A percentile compares a stretch with the other conserved stretches of the same genome.
Conservation (phyloP, 2,888 invertebrate species). For the Himalopsyche anomala region DNA sequence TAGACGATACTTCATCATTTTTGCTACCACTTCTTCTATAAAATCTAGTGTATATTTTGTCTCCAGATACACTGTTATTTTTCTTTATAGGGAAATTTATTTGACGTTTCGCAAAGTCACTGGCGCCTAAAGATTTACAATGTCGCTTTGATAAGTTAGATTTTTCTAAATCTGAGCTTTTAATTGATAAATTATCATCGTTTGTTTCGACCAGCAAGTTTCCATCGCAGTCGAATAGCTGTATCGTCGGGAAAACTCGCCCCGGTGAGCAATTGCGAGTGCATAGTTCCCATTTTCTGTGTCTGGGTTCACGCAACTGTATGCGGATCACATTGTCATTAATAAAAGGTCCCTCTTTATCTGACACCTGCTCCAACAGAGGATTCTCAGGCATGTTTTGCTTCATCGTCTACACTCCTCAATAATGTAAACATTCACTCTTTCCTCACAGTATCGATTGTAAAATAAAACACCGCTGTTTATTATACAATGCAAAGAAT, state of each 20-base stretch:
- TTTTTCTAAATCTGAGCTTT: conserved; percentile 72
- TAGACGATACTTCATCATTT: conserved; percentile 50
- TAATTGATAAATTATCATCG: conserved; percentile 76
- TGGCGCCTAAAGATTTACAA: conserved; percentile 66
- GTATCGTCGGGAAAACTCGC: conserved; percentile 78
- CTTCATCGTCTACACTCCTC: conserved; percentile 50
- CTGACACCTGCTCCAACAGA: conserved; percentile 62
- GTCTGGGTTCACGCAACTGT: conserved; percentile 79
- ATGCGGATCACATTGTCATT: conserved; percentile 79
- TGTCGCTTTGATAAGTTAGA: conserved; percentile 69
- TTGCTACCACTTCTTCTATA: conserved; percentile 67
- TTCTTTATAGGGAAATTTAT: conserved; percentile 71
- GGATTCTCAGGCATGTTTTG: conserved; percentile 61
- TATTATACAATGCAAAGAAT: neutral
- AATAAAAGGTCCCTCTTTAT: conserved; percentile 74
- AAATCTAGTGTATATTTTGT: conserved; percentile 73
- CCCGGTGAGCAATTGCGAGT: conserved; percentile 80
- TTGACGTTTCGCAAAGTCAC: conserved; percentile 62
- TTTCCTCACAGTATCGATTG: neutral
- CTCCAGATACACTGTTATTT: conserved; percentile 74
- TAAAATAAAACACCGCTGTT: neutral
- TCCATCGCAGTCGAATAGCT: conserved; percentile 80
- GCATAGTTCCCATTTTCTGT: conserved; percentile 81
- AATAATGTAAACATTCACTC: conserved; percentile 1
- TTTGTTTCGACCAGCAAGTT: conserved; percentile 79